Evolutionary conservation across 2,113 vertebrate species (phyloP).

Genomic region (Astur gentilis): DNA sequence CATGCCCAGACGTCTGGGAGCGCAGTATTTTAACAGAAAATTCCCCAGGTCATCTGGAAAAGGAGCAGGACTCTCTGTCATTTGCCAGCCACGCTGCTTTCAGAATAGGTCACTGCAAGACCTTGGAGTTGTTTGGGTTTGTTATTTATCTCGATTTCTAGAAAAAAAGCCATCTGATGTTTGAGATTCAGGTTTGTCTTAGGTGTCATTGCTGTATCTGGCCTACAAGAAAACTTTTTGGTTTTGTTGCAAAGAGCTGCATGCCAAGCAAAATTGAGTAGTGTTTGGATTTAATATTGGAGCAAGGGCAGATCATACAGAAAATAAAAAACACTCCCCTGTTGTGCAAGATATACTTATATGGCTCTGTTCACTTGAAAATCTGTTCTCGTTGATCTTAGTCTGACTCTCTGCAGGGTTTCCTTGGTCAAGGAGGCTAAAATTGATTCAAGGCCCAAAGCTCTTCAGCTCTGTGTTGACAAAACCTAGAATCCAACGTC

Average conservation of each 20-base stretch:
- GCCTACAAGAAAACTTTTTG: background rate
- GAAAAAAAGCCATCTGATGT: background rate
- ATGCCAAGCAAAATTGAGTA: background rate
- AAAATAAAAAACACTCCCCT: conserved; percentile 37
- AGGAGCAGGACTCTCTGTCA: background rate
- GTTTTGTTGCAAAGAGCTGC: background rate
- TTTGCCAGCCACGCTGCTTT: background rate
- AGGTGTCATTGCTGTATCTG: background rate
- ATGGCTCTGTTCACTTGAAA: conserved; percentile 50
- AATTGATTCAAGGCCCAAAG: conserved; percentile 60
- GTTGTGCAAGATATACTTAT: conserved; percentile 54
- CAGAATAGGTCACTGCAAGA: background rate
- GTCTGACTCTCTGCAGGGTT: conserved; percentile 48
- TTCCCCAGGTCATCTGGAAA: background rate
- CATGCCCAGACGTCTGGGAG: background rate
- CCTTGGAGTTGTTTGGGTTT: background rate
- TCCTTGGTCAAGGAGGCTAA: conserved; percentile 56
- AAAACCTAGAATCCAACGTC: conserved; percentile 38
- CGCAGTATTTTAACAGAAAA: background rate
- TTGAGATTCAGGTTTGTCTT: background rate
- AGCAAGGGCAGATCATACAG: background rate
- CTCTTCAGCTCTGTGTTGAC: conserved; percentile 46
- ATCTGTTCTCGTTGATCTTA: conserved; percentile 54
- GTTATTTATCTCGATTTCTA: background rate
- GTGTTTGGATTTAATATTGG: conserved; percentile 28